These are phyloP conservation scores for Pyrgilauda ruficollis DNA, from an alignment of 2,113 vertebrate genomes.

Conservation along the genomic window DNA sequence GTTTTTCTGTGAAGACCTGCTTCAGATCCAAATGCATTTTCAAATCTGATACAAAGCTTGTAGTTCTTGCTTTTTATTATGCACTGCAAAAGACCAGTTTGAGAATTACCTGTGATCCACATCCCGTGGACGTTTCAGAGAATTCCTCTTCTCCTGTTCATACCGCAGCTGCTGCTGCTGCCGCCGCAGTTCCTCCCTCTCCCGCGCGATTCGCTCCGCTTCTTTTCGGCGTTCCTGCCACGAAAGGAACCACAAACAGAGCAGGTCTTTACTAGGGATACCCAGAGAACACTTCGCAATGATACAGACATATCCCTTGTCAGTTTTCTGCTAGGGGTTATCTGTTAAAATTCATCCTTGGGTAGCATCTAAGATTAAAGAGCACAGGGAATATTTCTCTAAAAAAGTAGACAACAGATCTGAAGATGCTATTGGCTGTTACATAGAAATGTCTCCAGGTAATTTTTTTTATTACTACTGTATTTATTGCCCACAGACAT, in stretches of 20 bases:
- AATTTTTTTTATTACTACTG: background rate
- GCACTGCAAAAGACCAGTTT: background rate
- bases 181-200: conserved; percentile 90
- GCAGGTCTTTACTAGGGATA: background rate
- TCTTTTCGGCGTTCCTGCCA: conserved; percentile 93
- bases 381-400: background rate
- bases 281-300: background rate
- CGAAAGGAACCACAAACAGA: background rate
- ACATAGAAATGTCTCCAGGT: background rate
- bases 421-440: background rate
- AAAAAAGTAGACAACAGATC: background rate
- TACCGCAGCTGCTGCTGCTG: conserved; percentile 98
- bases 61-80: background rate
- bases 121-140: conserved; percentile 91
- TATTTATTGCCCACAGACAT: background rate
- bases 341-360: background rate
- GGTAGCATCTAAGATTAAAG: background rate
- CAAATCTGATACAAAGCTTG: background rate
- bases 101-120: conserved; percentile 86
- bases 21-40: background rate
- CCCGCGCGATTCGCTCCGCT: conserved; percentile 90
- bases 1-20: background rate
- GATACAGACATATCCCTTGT: background rate
- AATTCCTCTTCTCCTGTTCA: conserved; percentile 95
- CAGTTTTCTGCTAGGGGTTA: background rate